These are phyloP conservation scores for Machimus rusticus DNA, from an alignment of 2,888 invertebrate species.

Conservation along the genomic window DNA sequence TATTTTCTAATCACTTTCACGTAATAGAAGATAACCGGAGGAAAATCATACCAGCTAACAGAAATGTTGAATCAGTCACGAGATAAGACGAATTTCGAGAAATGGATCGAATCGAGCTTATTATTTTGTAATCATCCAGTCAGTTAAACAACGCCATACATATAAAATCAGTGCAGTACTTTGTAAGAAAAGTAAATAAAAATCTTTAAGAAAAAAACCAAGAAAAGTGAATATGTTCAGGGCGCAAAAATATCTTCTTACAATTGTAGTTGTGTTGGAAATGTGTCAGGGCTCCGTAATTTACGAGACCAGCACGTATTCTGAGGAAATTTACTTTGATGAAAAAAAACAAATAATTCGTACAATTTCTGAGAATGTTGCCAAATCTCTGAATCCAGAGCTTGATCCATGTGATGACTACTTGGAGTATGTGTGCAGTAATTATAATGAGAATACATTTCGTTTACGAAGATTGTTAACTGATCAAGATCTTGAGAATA, in stretches of 20 bases:
- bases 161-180: not conserved
- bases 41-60: not conserved
- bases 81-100: not conserved
- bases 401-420: slow-evolving; percentile 9
- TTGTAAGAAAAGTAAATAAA: not conserved
- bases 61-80: not conserved
- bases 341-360: not conserved
- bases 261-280: not conserved
- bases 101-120: not conserved
- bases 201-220: not conserved
- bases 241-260: not conserved
- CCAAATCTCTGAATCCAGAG: not conserved
- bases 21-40: not conserved
- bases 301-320: not conserved
- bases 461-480: not conserved
- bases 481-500: not conserved
- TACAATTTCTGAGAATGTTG: not conserved
- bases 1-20: not conserved
- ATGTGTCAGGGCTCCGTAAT: not conserved
- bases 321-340: not conserved
- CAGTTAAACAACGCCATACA: not conserved
- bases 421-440: slow-evolving; percentile 3
- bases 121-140: not conserved
- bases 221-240: not conserved
- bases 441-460: not conserved